Evolutionary conservation across 23 tunicate genomes (phyloP).

Genomic region (Aplidium turbinatum): DNA sequence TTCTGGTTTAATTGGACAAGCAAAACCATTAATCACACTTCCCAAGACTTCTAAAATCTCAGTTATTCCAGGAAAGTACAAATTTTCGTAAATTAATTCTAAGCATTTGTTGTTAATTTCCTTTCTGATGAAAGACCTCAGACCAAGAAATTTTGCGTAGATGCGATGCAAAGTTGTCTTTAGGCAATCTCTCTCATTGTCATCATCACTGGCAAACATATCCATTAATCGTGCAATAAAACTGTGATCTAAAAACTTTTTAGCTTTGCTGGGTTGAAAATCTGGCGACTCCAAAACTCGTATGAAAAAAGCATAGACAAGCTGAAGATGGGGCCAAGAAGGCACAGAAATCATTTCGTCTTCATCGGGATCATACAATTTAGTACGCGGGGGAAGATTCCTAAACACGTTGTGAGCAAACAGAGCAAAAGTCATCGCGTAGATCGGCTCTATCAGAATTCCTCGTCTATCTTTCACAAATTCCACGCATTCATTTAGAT

Average conservation of each 20-base stretch:
- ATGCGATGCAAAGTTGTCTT: slow-evolving; percentile 71
- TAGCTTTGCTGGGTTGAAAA: slow-evolving; percentile 84
- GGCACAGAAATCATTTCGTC: slow-evolving; percentile 73
- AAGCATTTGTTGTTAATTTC: slow-evolving; percentile 53
- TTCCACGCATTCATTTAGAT: slow-evolving; percentile 65
- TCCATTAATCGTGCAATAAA: slow-evolving; percentile 50
- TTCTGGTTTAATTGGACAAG: slow-evolving; percentile 70
- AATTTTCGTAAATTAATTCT: slow-evolving; percentile 50
- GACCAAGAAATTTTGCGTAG: slow-evolving; percentile 81
- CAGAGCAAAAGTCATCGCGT: slow-evolving; percentile 57
- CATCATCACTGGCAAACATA: slow-evolving; percentile 51
- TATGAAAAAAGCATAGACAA: slow-evolving; percentile 76
- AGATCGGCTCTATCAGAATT: slow-evolving; percentile 71
- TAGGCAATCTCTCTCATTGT: slow-evolving; percentile 59
- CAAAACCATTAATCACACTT: slow-evolving; percentile 81
- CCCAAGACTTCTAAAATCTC: slow-evolving; percentile 92
- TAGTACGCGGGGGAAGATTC: slow-evolving; percentile 24
- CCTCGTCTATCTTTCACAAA: slow-evolving; percentile 60
- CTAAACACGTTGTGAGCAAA: slow-evolving; percentile 66
- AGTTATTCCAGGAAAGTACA: slow-evolving; percentile 59
- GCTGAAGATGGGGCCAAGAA: slow-evolving; percentile 67
- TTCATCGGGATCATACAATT: slow-evolving; percentile 57
- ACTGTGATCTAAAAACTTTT: slow-evolving; percentile 61
- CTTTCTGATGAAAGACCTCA: slow-evolving; percentile 67
- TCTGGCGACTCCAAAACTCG: slow-evolving; percentile 64